Percentiles rank a stretch among this genome's conserved stretches.
These are phyloP conservation scores for Xanthorhoe designata DNA, from an alignment of 2,888 invertebrate species.

Conservation along the genomic window DNA sequence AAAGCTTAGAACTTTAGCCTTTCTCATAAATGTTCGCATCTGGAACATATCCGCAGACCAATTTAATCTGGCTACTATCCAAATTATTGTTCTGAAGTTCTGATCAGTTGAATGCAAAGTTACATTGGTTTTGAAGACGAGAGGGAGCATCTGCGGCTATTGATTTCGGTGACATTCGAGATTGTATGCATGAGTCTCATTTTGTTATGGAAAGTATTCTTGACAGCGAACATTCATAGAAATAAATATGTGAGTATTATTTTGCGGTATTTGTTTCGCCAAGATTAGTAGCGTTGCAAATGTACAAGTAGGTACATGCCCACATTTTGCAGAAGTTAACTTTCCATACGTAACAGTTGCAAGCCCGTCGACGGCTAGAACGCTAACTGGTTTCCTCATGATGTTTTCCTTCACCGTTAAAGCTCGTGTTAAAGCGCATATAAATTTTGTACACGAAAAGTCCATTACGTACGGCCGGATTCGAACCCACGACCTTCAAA, in stretches of 20 bases:
- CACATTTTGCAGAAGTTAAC: no score
- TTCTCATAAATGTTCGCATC: slow-evolving; percentile 16
- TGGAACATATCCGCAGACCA: slow-evolving; percentile 27
- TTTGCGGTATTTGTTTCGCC: not conserved
- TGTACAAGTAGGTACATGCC: no score
- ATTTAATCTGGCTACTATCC: slow-evolving; percentile 37
- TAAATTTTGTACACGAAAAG: no score
- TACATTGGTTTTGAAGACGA: slow-evolving; percentile 35
- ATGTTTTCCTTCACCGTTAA: no score
- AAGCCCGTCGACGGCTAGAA: no score
- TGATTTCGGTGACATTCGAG: slow-evolving; percentile 26
- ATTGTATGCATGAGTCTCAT: slow-evolving; percentile 11
- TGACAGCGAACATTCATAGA: not conserved
- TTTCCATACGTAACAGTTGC: no score
- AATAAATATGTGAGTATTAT: not conserved
- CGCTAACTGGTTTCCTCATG: no score
- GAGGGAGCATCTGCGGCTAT: slow-evolving; percentile 32
- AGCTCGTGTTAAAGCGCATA: no score
- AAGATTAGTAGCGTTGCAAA: not conserved
- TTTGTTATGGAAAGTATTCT: not conserved
- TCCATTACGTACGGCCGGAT: no score
- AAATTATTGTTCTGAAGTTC: slow-evolving; percentile 37
- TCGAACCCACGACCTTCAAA: no score
- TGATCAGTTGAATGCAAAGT: slow-evolving; percentile 44
- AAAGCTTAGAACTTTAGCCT: slow-evolving; percentile 17